A percentile compares a stretch with the other conserved stretches of the same genome.
Conservation (phyloP, 92 coral and sea anemone genomes). For the Desmophyllum pertusum region DNA sequence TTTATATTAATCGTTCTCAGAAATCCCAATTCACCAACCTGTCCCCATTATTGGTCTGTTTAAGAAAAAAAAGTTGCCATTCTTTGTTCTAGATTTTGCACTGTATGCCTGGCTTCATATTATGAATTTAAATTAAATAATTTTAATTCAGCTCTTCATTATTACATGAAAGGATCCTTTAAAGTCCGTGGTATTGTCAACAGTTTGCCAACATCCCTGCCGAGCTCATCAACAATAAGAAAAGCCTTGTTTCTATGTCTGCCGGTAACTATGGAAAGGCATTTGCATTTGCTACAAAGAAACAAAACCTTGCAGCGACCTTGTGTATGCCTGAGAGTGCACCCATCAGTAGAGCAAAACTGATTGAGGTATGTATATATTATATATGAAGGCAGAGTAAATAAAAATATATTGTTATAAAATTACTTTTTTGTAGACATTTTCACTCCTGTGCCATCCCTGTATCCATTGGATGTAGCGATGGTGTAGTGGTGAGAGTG, state of each 20-base stretch:
- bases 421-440: no score
- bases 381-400: no score
- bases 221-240: constrained; percentile 33
- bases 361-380: constrained; percentile 58
- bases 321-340: constrained; percentile 76
- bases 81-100: neutral
- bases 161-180: constrained; percentile 59
- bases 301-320: constrained; percentile 59
- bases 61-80: no score
- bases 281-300: constrained; percentile 61
- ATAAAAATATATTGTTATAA: neutral
- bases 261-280: constrained; percentile 88
- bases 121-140: no score
- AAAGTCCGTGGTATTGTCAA: constrained; percentile 70
- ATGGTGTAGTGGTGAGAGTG: no score
- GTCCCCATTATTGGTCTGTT: no score
- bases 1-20: no score
- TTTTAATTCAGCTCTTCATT: no score
- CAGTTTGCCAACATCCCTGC: constrained; percentile 69
- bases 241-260: constrained; percentile 73
- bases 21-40: no score
- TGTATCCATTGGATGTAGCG: no score
- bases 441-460: no score
- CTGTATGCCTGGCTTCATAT: no score
- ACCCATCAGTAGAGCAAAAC: constrained; percentile 46